phyloP scores from a whole-genome alignment of 2,888 invertebrate genomes.

The Petrolisthes manimaculis region DNA sequence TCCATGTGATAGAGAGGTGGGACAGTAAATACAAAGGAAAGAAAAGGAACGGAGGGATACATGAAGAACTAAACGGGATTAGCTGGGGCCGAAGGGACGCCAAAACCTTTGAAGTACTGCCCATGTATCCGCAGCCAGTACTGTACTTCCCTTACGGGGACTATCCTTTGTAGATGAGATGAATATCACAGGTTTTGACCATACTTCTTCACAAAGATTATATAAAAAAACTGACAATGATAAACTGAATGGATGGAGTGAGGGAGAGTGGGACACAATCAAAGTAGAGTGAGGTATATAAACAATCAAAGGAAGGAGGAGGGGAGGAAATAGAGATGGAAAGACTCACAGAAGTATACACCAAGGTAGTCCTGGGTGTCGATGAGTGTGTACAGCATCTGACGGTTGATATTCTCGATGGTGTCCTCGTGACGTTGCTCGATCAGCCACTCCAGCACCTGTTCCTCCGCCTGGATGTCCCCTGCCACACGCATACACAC shows the following conservation, averaged over 20 bases:
- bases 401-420: constrained; percentile 89
- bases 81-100: no score
- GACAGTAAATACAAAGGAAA: no score
- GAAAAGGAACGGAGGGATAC: no score
- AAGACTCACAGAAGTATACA: constrained; percentile 88
- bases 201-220: background rate
- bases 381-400: constrained; percentile 85
- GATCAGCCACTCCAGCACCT: constrained; percentile 91
- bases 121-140: no score
- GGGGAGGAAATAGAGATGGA: background rate
- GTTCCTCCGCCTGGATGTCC: constrained; percentile 81
- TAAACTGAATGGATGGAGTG: background rate
- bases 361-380: constrained; percentile 91
- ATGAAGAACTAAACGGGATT: no score
- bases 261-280: background rate
- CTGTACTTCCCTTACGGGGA: no score
- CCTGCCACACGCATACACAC: constrained; percentile 72
- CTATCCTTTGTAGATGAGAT: no score
- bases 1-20: no score
- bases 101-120: no score
- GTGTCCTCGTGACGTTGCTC: constrained; percentile 92
- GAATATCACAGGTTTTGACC: no score
- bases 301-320: background rate
- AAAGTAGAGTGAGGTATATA: background rate
- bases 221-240: background rate